Conservation (phyloP, 2,888 invertebrate species). For the Netelia fuscicornis region DNA sequence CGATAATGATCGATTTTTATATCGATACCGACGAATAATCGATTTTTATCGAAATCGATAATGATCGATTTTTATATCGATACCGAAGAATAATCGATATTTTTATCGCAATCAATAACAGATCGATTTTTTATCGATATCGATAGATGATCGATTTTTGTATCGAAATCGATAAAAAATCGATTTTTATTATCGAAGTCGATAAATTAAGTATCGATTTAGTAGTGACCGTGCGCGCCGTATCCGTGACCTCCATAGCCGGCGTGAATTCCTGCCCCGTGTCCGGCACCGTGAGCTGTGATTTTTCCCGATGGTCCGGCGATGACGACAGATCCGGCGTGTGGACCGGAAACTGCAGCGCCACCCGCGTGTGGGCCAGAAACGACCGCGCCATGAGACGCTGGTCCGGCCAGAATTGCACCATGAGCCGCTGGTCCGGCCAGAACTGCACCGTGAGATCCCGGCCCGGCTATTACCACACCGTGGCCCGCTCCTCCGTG, state of each 20-base stretch:
- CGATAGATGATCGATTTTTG: no score
- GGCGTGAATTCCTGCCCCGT: constrained; percentile 80
- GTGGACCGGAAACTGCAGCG: constrained; percentile 80
- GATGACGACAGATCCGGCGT: constrained; percentile 81
- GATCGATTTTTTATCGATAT: no score
- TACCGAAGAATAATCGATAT: no score
- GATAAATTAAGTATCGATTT: constrained; percentile 43
- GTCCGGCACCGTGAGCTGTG: constrained; percentile 82
- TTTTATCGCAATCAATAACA: no score
- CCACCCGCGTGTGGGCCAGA: constrained; percentile 81
- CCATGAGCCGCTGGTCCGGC: constrained; percentile 75
- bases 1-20: no score
- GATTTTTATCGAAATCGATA: no score
- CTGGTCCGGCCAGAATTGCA: constrained; percentile 79
- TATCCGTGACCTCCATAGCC: constrained; percentile 76
- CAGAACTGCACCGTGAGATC: constrained; percentile 69
- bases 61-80: no score
- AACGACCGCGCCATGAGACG: constrained; percentile 79
- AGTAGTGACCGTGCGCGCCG: constrained; percentile 74
- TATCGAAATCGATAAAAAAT: no score
- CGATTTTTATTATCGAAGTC: no score
- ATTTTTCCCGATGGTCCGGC: constrained; percentile 83
- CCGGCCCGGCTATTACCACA: constrained; percentile 70
- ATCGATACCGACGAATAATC: no score
- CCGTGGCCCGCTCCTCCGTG: constrained; percentile 71